phyloP scores from a whole-genome alignment of 2,888 invertebrate genomes.

The Saturnia pavonia region DNA sequence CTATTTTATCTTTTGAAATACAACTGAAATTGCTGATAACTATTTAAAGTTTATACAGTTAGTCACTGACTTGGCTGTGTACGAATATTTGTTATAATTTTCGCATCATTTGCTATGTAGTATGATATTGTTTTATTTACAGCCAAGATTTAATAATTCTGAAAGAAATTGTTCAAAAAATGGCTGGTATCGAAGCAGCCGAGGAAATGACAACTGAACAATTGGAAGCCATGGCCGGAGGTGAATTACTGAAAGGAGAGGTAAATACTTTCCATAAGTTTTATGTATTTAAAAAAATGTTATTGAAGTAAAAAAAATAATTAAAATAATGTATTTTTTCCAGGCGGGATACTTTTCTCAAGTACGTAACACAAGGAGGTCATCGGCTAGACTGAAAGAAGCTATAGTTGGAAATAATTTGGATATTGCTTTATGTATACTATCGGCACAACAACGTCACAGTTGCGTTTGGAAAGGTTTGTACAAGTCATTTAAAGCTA shows the following conservation, averaged over 20 bases:
- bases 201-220: conserved; percentile 98
- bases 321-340: conserved; percentile 35
- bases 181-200: conserved; percentile 98
- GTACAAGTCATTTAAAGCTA: neutral
- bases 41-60: neutral
- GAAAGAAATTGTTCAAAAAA: conserved; percentile 99
- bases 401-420: conserved; percentile 96
- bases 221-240: conserved; percentile 97
- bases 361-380: conserved; percentile 97
- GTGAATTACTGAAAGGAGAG: conserved; percentile 96
- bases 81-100: neutral
- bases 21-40: neutral
- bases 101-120: neutral
- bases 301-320: conserved; percentile 10
- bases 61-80: neutral
- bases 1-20: neutral
- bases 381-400: conserved; percentile 96
- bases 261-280: conserved; percentile 67
- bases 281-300: neutral
- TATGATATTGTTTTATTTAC: conserved; percentile 31
- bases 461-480: conserved; percentile 91
- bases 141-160: conserved; percentile 95
- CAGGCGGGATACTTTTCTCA: conserved; percentile 98
- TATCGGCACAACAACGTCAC: conserved; percentile 98
- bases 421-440: conserved; percentile 94